Conservation (phyloP, 2,888 invertebrate species). For the Trachelus stipa region DNA sequence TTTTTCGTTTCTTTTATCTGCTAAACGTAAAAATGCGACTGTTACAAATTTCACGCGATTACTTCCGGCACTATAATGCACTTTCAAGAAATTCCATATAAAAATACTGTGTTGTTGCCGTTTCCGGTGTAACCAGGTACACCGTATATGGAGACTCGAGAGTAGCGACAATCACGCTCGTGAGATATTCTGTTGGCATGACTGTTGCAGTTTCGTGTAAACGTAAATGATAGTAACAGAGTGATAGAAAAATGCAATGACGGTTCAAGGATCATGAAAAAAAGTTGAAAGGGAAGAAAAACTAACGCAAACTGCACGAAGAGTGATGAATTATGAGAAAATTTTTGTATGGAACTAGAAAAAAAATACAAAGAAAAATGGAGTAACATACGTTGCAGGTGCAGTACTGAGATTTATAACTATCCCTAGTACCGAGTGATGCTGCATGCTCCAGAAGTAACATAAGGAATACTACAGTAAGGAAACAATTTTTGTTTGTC, state of each 20-base stretch:
- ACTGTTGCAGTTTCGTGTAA: too few relatives aligned
- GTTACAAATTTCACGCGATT: not conserved
- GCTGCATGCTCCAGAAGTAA: too few relatives aligned
- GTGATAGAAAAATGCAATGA: too few relatives aligned
- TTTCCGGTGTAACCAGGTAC: slow-evolving; percentile 45
- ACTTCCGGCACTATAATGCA: slow-evolving; percentile 61
- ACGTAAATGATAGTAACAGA: too few relatives aligned
- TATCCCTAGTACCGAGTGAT: too few relatives aligned
- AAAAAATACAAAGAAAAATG: not conserved
- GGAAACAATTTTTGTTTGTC: not conserved
- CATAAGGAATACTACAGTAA: not conserved
- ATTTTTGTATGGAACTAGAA: not conserved
- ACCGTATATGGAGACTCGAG: slow-evolving; percentile 43
- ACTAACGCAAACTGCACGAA: too few relatives aligned
- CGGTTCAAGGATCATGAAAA: too few relatives aligned
- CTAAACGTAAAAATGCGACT: slow-evolving; percentile 35
- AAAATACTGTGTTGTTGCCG: slow-evolving; percentile 62
- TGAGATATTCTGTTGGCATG: not conserved
- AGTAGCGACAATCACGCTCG: slow-evolving; percentile 13
- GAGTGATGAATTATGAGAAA: not conserved
- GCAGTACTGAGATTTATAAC: too few relatives aligned
- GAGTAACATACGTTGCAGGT: not conserved
- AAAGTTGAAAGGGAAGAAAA: too few relatives aligned
- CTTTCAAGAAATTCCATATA: slow-evolving; percentile 64
- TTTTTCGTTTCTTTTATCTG: slow-evolving; percentile 36